Evolutionary conservation across 2,888 invertebrate genomes (phyloP).

Genomic region (Julus scandinavius): DNA sequence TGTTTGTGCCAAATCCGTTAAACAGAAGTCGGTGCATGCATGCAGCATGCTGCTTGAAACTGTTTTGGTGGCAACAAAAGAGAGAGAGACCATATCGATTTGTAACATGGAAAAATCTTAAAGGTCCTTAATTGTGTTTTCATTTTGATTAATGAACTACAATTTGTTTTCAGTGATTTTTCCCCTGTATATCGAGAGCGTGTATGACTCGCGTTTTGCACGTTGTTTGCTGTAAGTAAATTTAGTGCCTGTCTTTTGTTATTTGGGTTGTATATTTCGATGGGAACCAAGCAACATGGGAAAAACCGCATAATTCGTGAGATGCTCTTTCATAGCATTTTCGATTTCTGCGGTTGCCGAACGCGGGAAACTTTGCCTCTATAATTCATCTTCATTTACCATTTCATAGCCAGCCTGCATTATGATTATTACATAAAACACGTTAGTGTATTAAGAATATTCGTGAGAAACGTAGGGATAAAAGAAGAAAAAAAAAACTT

Average conservation of each 20-base stretch:
- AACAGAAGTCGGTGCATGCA: background rate
- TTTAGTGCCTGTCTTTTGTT: background rate
- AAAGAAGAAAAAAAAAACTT: background rate
- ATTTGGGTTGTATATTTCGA: background rate
- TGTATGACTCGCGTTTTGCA: background rate
- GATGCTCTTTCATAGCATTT: background rate
- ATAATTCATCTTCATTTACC: conserved; percentile 34
- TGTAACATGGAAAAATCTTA: conserved; percentile 21
- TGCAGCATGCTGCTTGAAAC: background rate
- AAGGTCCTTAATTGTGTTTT: conserved; percentile 45
- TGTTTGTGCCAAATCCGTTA: conserved; percentile 36
- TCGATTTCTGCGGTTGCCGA: conserved; percentile 15
- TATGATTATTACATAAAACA: conserved; percentile 21
- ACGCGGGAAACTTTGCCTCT: background rate
- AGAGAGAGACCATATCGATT: background rate
- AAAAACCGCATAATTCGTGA: conserved; percentile 41
- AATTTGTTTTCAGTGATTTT: conserved; percentile 2
- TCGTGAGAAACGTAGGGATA: conserved; percentile 1
- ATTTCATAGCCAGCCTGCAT: background rate
- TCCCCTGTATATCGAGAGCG: background rate
- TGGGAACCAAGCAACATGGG: conserved; percentile 15
- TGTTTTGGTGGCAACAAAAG: background rate
- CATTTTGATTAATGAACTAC: conserved; percentile 43
- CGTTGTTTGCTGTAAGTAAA: background rate
- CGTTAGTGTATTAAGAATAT: background rate